Conservation (phyloP, 2,113 vertebrate genomes). For the Pedetes capensis region DNA sequence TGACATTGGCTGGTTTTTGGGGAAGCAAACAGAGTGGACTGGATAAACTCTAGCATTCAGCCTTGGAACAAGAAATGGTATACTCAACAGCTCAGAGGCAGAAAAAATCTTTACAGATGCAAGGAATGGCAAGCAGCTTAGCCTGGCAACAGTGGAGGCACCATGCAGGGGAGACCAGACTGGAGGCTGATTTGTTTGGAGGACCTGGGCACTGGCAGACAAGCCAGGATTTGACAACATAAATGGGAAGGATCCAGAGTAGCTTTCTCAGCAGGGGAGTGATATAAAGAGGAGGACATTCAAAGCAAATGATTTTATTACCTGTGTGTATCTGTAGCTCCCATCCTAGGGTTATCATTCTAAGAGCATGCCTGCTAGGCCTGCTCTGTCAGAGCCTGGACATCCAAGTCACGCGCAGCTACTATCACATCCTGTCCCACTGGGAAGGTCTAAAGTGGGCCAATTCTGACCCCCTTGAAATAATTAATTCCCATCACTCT, state of each 20-base stretch:
- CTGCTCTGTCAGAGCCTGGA: not conserved
- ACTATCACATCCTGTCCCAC: constrained; percentile 61
- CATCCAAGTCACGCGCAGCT: constrained; percentile 44
- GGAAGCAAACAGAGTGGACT: not conserved
- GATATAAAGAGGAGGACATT: constrained; percentile 41
- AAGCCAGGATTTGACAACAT: constrained; percentile 47
- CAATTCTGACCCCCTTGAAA: constrained; percentile 62
- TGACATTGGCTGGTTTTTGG: not conserved
- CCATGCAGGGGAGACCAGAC: constrained; percentile 46
- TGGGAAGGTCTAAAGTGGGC: constrained; percentile 56
- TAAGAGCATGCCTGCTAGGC: constrained; percentile 33
- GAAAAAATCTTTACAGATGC: constrained; percentile 20
- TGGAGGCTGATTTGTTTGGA: constrained; percentile 47
- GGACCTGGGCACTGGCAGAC: constrained; percentile 25
- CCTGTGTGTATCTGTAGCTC: not conserved
- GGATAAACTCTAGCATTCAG: not conserved
- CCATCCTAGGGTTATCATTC: constrained; percentile 10
- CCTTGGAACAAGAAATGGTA: not conserved
- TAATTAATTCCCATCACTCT: constrained; percentile 63
- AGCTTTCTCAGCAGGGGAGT: constrained; percentile 52
- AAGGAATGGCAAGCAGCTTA: constrained; percentile 45
- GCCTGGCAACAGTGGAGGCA: constrained; percentile 50
- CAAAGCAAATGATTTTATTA: constrained; percentile 50
- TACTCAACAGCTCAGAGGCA: not conserved
- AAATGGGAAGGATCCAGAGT: constrained; percentile 37